Evolutionary conservation across 1,140 invertebrate genomes (phyloP).

Genomic region (Papilio machaon): DNA sequence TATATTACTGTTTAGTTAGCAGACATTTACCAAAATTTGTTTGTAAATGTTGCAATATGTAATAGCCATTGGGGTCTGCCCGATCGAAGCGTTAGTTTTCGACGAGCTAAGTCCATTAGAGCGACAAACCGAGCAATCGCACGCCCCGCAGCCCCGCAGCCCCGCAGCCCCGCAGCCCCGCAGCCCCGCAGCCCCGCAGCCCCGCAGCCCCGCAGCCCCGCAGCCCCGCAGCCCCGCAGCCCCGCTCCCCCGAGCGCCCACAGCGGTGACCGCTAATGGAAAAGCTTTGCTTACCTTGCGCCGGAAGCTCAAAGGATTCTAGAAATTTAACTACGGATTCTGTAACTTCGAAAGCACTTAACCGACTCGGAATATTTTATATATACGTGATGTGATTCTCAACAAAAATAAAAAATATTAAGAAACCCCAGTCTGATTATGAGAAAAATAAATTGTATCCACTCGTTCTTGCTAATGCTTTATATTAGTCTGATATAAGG

Average conservation of each 20-base stretch:
- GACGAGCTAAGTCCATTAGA: conserved; percentile 6
- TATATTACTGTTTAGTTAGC: neutral
- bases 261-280: conserved; percentile 11
- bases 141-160: neutral
- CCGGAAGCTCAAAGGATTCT: neutral
- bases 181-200: neutral
- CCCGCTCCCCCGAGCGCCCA: neutral
- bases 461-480: no score
- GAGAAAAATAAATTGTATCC: neutral
- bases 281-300: conserved; percentile 8
- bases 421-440: neutral
- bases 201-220: neutral
- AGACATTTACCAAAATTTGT: neutral
- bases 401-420: neutral
- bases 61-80: neutral
- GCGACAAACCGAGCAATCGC: neutral
- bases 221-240: neutral
- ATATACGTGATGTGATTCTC: neutral
- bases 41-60: neutral
- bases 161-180: neutral
- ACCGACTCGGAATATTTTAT: neutral
- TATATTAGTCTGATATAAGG: no score
- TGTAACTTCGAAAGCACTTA: conserved; percentile 1
- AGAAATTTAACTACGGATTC: conserved; percentile 12
- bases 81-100: neutral